These are phyloP conservation scores for Gnathonemus longibarbis DNA, from an alignment of 2,113 vertebrate species.

Conservation along the genomic window DNA sequence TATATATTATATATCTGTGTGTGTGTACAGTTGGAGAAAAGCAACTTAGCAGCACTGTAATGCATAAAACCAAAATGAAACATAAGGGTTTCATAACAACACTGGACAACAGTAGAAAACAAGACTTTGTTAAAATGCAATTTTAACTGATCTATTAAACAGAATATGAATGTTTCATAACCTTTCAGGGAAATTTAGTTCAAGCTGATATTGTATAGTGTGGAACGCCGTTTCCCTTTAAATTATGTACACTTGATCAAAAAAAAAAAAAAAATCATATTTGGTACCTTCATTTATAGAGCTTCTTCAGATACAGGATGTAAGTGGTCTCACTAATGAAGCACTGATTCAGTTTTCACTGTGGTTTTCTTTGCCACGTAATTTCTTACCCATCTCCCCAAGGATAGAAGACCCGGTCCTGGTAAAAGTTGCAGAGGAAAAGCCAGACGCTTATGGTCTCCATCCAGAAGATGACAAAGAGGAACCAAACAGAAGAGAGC, in stretches of 20 bases:
- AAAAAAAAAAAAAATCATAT: neutral
- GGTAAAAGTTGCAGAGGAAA: conserved; percentile 66
- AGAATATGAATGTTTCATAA: neutral
- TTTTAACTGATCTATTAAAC: neutral
- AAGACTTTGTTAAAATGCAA: neutral
- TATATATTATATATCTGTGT: neutral
- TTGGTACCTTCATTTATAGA: neutral
- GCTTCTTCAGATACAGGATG: neutral
- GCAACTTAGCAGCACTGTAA: too few species aligned
- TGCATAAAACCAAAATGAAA: neutral
- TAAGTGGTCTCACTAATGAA: neutral
- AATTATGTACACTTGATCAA: neutral
- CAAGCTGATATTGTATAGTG: neutral
- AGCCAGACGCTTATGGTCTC: conserved; percentile 73
- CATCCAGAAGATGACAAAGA: conserved; percentile 71
- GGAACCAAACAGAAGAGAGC: conserved; percentile 65
- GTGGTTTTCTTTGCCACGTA: neutral
- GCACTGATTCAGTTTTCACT: neutral
- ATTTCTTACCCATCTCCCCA: conserved; percentile 59
- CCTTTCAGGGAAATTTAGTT: neutral
- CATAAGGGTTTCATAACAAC: neutral
- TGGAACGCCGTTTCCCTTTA: neutral
- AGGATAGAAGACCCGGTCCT: conserved; percentile 59
- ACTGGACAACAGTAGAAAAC: neutral
- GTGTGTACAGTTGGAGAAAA: neutral